These are phyloP conservation scores for Vimba vimba DNA, from an alignment of 2,113 vertebrate genomes.

Conservation along the genomic window DNA sequence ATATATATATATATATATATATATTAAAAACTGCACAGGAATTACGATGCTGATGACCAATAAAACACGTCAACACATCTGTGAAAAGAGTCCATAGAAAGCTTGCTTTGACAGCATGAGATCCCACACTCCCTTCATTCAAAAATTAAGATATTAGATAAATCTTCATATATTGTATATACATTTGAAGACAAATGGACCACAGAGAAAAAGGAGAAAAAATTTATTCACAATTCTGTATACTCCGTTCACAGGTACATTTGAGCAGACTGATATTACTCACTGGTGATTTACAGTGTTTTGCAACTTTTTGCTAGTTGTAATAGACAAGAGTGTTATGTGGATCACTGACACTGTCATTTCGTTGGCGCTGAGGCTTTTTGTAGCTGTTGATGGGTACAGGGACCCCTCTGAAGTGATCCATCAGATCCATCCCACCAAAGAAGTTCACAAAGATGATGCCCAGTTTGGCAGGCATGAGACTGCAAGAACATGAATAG, in stretches of 20 bases:
- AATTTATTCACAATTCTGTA: not conserved
- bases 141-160: too few species aligned
- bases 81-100: too few species aligned
- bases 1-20: too few species aligned
- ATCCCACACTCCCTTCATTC: too few species aligned
- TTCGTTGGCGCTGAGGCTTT: constrained; percentile 15
- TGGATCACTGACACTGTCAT: constrained; percentile 18
- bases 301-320: constrained; percentile 29
- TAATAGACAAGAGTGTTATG: constrained; percentile 27
- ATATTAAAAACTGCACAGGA: too few species aligned
- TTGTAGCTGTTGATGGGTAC: constrained; percentile 36
- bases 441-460: constrained; percentile 59
- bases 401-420: constrained; percentile 49
- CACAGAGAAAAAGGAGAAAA: not conserved
- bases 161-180: too few species aligned
- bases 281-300: not conserved
- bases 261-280: not conserved
- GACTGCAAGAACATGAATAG: constrained; percentile 39
- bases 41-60: too few species aligned
- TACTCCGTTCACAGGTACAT: not conserved
- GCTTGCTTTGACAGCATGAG: too few species aligned
- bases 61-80: too few species aligned
- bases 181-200: not conserved
- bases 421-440: constrained; percentile 56
- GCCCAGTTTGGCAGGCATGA: constrained; percentile 54